Evolutionary conservation across 2,888 invertebrate genomes (phyloP).

Genomic region (Minunthozetes semirufus): DNA sequence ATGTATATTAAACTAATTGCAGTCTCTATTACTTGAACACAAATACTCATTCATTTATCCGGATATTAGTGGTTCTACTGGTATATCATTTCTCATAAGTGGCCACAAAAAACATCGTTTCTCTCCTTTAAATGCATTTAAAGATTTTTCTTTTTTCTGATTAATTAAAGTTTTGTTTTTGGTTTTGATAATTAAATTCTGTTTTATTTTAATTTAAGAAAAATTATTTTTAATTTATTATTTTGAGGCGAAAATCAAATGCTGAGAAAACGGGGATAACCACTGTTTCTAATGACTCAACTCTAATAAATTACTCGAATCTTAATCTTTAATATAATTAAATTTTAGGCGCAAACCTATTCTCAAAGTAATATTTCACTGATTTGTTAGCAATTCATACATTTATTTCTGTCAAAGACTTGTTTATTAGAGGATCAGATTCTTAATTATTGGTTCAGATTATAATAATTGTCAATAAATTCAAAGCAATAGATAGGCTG

Average conservation of each 20-base stretch:
- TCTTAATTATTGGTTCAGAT: neutral
- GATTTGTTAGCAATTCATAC: neutral
- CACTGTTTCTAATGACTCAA: neutral
- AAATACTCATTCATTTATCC: constrained; percentile 28
- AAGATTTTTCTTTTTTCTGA: neutral
- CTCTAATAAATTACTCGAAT: neutral
- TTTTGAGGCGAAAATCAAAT: neutral
- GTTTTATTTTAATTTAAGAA: neutral
- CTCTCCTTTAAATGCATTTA: neutral
- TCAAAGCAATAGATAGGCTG: neutral
- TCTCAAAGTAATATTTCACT: constrained; percentile 5
- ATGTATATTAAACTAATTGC: constrained; percentile 5
- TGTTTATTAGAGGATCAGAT: neutral
- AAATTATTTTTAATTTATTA: neutral
- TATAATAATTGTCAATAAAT: neutral
- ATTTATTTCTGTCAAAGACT: neutral
- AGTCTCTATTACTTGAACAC: neutral
- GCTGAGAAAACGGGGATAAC: no score
- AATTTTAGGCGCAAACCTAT: neutral
- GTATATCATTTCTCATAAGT: constrained; percentile 25
- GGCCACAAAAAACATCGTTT: neutral
- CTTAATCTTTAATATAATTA: neutral
- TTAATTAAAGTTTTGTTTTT: neutral
- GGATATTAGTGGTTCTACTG: constrained; percentile 2
- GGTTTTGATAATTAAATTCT: neutral